A percentile compares a stretch with the other conserved stretches of the same genome.
phyloP scores from a whole-genome alignment of 2,888 invertebrate species.

The Mesorhabditis sp. region DNA sequence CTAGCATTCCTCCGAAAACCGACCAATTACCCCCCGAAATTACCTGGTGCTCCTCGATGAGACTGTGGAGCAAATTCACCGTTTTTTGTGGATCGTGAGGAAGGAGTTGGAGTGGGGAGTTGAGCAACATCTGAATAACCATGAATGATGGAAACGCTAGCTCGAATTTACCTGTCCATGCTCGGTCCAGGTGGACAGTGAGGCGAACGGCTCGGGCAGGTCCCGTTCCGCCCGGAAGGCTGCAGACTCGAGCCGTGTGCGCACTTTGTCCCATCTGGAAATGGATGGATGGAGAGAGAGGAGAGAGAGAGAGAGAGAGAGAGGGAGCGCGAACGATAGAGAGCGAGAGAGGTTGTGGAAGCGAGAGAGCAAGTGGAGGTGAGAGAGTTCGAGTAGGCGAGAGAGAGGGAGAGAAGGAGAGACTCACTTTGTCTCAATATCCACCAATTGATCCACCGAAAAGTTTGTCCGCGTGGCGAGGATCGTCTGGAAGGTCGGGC shows the following conservation, averaged over 20 bases:
- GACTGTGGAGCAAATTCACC: slow-evolving; percentile 20
- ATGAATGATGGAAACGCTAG: not conserved
- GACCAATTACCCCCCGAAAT: too few species aligned
- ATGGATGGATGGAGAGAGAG: not conserved
- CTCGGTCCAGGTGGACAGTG: slow-evolving; percentile 34
- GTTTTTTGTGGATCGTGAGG: slow-evolving; percentile 28
- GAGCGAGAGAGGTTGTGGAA: too few species aligned
- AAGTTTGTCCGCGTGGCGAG: slow-evolving; percentile 39
- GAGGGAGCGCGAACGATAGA: too few species aligned
- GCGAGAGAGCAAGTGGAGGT: too few species aligned
- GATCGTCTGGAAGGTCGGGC: slow-evolving; percentile 40
- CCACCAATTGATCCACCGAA: slow-evolving; percentile 37
- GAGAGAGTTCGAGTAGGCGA: too few species aligned
- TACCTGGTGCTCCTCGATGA: slow-evolving; percentile 28
- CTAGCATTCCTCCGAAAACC: too few species aligned
- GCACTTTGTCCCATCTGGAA: slow-evolving; percentile 35
- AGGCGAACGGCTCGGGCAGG: slow-evolving; percentile 38
- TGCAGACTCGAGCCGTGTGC: slow-evolving; percentile 36
- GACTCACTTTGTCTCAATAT: slow-evolving; percentile 38
- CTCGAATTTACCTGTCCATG: slow-evolving; percentile 30
- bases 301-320: too few species aligned
- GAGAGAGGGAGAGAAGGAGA: too few species aligned
- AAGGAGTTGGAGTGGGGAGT: slow-evolving; percentile 26
- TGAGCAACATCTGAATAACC: slow-evolving; percentile 9
- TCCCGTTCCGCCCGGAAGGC: slow-evolving; percentile 28